Conservation (phyloP, 30 jellyfish, hydroid and myxozoan genomes). For the Aurelia sp. region DNA sequence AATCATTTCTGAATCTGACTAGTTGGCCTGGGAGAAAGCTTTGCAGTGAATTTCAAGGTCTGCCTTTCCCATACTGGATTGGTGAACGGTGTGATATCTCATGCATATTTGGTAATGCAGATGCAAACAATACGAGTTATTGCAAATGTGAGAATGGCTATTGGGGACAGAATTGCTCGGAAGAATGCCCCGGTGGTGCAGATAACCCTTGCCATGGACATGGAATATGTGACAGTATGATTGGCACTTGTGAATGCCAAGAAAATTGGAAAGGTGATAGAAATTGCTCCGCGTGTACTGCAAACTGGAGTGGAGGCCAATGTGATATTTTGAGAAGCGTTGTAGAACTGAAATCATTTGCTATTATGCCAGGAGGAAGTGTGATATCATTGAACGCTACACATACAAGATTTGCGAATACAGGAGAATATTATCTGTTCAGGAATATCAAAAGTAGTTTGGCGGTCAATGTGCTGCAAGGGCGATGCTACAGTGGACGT, state of each 20-base stretch:
- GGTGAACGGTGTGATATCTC: conserved; percentile 58
- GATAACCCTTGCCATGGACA: conserved; percentile 40
- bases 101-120: conserved; percentile 66
- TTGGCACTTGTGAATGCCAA: conserved; percentile 55
- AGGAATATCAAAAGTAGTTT: neutral
- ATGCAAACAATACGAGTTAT: conserved; percentile 16
- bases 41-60: conserved; percentile 42
- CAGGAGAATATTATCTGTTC: conserved; percentile 54
- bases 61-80: conserved; percentile 50
- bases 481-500: conserved; percentile 39
- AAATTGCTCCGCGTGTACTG: conserved; percentile 45
- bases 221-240: conserved; percentile 31
- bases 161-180: conserved; percentile 64
- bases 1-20: conserved; percentile 27
- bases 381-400: conserved; percentile 44
- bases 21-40: conserved; percentile 61
- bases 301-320: conserved; percentile 53
- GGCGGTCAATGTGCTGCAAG: conserved; percentile 56
- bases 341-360: conserved; percentile 7
- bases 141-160: conserved; percentile 56
- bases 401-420: conserved; percentile 13
- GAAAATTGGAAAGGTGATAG: conserved; percentile 61
- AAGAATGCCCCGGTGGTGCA: conserved; percentile 72
- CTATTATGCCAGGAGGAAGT: conserved; percentile 68
- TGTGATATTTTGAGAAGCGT: conserved; percentile 32